Base-by-base conservation (phyloP, 2,888 invertebrate genomes). In the Tryphoninae sp. region DNA sequence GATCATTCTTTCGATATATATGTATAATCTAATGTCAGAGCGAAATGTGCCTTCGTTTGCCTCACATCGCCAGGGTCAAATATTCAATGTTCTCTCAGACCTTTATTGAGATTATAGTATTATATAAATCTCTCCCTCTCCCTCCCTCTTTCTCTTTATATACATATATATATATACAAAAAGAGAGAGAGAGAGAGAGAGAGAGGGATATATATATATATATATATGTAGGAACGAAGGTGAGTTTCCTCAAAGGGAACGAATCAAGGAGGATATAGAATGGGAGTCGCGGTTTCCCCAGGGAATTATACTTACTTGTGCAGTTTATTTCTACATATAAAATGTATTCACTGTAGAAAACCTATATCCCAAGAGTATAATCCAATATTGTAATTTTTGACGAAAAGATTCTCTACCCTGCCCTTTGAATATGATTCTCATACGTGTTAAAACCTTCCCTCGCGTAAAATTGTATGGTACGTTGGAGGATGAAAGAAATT, bases 181-280 rank as follows among this genome's bases (percentile, higher is more conserved):
- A n/a, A n/a, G n/a, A n/a, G n/a, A n/a, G n/a, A n/a, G n/a, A n/a
- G n/a, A n/a, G n/a, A n/a, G n/a, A n/a, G n/a, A n/a, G n/a, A n/a
- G n/a, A n/a, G n/a, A n/a, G n/a, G n/a, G n/a, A n/a, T n/a, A n/a
- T n/a, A 1, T 19, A 19, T 19, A 19, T 69, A 19, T 26, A 33
- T 11, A 49, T 53, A 23, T 9, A 13, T 53, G 55, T 7, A 42
- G 19, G 51, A 4, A 22, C 19, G 23, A 42, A 42, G 69, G 58
- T 69, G 42, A 49, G 19, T 42, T 59, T 22, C 40, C 19, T 72
- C 78, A 72, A 72, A 72, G 72, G 26, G 59, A 65, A 33, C 49
- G 40, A 65, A 72, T 78, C 67, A 78, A 11, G 40, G 49, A 72
- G 49, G 75, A 59, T 26, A 22, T 9, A 13, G 13, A 45, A 45